Base-by-base conservation (phyloP, 2,888 invertebrate species). In the Rosalia funebris region DNA sequence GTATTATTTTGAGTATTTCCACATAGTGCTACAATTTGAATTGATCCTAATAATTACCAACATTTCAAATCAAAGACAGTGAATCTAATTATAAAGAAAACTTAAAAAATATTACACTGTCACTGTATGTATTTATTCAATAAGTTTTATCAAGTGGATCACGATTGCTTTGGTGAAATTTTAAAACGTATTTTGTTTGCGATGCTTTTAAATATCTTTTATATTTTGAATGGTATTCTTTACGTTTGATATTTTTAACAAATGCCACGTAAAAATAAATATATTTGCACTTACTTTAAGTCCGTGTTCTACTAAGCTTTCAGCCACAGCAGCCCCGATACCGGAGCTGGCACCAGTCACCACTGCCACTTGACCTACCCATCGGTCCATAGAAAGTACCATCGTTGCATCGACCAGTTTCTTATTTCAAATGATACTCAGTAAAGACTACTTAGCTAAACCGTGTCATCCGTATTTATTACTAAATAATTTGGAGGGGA, bases 151-250 rank as follows among this genome's bases (percentile, higher is more conserved):
- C 4, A 3, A 25, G 25, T 9, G 4, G 9, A 25, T 5, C 3
- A 25, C 25, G 25, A 25, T 25, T 25, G 9, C 9, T 25, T 25
- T 9, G 9, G 3, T 25, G 4, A 25, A 25, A 25, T 25, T 3
- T 25, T 25, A 25, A 9, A 25, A 5, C 3, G 9, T 25, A 25
- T 25, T 25, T 5, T 25, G 9, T 32, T 16, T 25, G 25, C 34
- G 59, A 58, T 62, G 70, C 70, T 15, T 63, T 61, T 9, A 73
- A 42, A 5, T 71, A 71, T 10, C 63, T 55, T 57, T 69, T 9
- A 72, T 68, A 25, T 71, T 72, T 9, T 68, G 58, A 60, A 70
- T 71, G 5, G 71, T 71, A 32, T 72, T n/a, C n/a, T n/a, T n/a
- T n/a, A n/a, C n/a, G n/a, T n/a, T n/a, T n/a, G n/a, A n/a, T n/a